These are phyloP conservation scores for Antitype chi DNA, from an alignment of 2,888 invertebrate species.

Conservation along the genomic window DNA sequence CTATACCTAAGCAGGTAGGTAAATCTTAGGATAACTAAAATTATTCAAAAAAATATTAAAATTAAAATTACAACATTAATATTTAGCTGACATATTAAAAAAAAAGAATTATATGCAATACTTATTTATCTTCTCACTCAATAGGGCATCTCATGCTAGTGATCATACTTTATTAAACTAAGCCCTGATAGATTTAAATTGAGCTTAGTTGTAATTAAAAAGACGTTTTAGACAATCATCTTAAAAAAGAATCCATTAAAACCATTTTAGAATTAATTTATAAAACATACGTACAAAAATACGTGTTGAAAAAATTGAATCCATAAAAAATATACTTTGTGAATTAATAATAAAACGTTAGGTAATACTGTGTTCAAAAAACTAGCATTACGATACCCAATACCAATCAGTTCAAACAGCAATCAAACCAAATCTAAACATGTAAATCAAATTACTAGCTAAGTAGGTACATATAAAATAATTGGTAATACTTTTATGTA, in stretches of 20 bases:
- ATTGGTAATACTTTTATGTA: slow-evolving; percentile 62
- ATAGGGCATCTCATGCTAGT: slow-evolving; percentile 57
- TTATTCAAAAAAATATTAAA: slow-evolving; percentile 48
- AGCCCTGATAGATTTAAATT: slow-evolving; percentile 1
- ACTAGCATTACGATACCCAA: slow-evolving; percentile 58
- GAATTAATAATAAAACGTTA: background rate
- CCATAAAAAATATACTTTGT: background rate
- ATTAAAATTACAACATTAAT: slow-evolving; percentile 34
- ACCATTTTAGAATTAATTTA: background rate
- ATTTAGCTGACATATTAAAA: slow-evolving; percentile 46
- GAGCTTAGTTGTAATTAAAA: slow-evolving; percentile 36
- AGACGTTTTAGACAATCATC: background rate
- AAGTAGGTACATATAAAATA: slow-evolving; percentile 30
- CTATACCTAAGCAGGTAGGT: slow-evolving; percentile 65
- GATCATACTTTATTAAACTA: slow-evolving; percentile 4
- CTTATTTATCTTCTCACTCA: slow-evolving; percentile 55
- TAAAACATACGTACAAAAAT: slow-evolving; percentile 7
- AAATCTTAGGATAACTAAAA: slow-evolving; percentile 46
- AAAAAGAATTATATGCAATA: slow-evolving; percentile 35
- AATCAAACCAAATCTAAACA: slow-evolving; percentile 26
- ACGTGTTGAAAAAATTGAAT: background rate
- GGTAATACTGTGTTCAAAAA: slow-evolving; percentile 1
- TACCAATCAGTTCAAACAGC: slow-evolving; percentile 36
- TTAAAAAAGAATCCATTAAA: background rate
- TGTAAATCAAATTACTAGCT: slow-evolving; percentile 38